A percentile compares a stretch with the other conserved stretches of the same genome.
Conservation (phyloP, 2,888 invertebrate genomes). For the Ecdyonurus torrentis region DNA sequence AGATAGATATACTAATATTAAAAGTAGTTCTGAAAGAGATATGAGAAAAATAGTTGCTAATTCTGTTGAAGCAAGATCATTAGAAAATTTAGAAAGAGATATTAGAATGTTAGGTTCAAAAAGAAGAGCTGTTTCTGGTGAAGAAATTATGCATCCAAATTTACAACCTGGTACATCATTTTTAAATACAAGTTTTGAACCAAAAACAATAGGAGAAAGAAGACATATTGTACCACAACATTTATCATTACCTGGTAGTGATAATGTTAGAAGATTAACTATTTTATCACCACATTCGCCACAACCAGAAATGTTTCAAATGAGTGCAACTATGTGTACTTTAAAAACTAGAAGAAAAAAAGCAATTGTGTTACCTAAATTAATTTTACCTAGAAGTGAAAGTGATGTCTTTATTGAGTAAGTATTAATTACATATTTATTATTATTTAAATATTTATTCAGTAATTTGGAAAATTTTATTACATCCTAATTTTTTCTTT, state of each 20-base stretch:
- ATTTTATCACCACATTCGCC: slow-evolving; percentile 70
- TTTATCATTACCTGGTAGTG: slow-evolving; percentile 46
- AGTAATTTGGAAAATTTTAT: too few species aligned
- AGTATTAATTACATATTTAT: slow-evolving; percentile 24
- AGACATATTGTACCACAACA: slow-evolving; percentile 34
- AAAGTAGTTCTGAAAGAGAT: slow-evolving; percentile 41
- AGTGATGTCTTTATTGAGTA: slow-evolving; percentile 47
- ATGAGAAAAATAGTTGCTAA: slow-evolving; percentile 32
- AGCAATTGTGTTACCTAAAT: slow-evolving; percentile 53
- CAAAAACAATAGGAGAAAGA: not conserved
- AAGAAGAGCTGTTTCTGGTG: slow-evolving; percentile 42
- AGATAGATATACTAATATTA: not conserved
- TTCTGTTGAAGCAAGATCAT: slow-evolving; percentile 14
- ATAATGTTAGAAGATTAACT: slow-evolving; percentile 42
- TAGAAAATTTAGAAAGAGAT: slow-evolving; percentile 38
- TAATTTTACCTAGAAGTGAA: slow-evolving; percentile 57
- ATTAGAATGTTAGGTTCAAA: slow-evolving; percentile 27
- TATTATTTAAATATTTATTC: too few species aligned
- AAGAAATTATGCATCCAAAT: slow-evolving; percentile 28
- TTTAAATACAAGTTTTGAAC: not conserved
- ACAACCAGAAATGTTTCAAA: slow-evolving; percentile 44
- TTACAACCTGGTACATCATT: not conserved
- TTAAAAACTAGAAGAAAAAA: slow-evolving; percentile 48
- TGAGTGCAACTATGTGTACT: slow-evolving; percentile 31
- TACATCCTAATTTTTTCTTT: too few species aligned